Evolutionary conservation across 2,888 invertebrate species (phyloP).

Genomic region (Bimastos eiseni): DNA sequence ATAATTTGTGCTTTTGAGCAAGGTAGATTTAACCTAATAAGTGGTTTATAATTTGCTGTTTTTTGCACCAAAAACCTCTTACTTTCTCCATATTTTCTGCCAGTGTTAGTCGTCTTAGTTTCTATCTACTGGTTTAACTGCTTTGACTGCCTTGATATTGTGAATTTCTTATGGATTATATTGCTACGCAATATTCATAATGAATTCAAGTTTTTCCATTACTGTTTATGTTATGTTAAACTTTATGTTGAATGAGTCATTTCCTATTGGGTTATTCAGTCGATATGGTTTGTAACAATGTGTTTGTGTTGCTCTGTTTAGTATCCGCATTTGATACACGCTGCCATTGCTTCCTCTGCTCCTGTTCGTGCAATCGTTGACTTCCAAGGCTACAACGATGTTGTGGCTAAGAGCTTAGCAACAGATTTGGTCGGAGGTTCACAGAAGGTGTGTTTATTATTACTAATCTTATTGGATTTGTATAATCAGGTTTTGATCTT

Average conservation of each 20-base stretch:
- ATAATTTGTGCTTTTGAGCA: too few relatives aligned
- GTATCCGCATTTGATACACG: slow-evolving; percentile 51
- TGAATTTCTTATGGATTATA: not conserved
- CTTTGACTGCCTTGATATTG: too few relatives aligned
- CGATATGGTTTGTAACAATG: not conserved
- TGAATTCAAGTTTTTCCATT: not conserved
- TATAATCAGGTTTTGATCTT: too few relatives aligned
- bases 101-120: too few relatives aligned
- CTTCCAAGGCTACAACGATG: slow-evolving; percentile 51
- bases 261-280: not conserved
- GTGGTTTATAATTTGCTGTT: too few relatives aligned
- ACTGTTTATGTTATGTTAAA: not conserved
- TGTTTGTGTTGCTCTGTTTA: slow-evolving; percentile 34
- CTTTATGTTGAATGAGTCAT: not conserved
- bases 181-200: too few relatives aligned
- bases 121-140: too few relatives aligned
- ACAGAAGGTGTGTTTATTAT: slow-evolving; percentile 29
- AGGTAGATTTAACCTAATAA: too few relatives aligned
- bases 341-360: slow-evolving; percentile 50
- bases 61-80: too few relatives aligned
- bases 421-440: slow-evolving; percentile 50
- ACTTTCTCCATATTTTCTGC: too few relatives aligned
- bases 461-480: not conserved
- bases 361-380: slow-evolving; percentile 50
- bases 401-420: slow-evolving; percentile 48